phyloP scores from a whole-genome alignment of 2,797 vertebrate species.

The Liasis olivaceus region DNA sequence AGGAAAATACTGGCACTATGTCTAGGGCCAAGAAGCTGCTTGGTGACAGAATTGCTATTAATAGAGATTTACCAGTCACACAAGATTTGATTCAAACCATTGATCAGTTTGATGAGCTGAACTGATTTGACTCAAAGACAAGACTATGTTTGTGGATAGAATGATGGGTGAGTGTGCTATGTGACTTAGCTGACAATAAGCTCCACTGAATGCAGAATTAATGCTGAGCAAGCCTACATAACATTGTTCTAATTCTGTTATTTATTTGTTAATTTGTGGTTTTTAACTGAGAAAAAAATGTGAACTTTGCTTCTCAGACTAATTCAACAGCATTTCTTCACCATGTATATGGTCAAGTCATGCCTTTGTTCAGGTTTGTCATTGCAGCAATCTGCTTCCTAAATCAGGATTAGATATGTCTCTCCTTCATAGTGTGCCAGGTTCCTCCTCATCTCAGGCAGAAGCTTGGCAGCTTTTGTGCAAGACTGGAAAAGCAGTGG shows the following conservation, averaged over 20 bases:
- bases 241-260: neutral
- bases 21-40: too few species aligned
- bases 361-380: neutral
- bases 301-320: neutral
- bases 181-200: neutral
- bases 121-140: neutral
- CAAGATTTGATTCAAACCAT: too few species aligned
- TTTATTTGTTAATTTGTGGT: neutral
- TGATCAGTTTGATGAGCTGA: too few species aligned
- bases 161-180: neutral
- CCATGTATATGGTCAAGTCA: neutral
- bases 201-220: neutral
- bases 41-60: too few species aligned
- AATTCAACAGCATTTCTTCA: neutral
- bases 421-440: constrained; percentile 22
- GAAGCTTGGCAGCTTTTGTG: constrained; percentile 19
- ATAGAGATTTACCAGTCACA: too few species aligned
- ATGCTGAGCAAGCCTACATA: neutral
- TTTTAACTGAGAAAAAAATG: neutral
- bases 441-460: constrained; percentile 25
- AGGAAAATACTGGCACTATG: too few species aligned
- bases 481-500: constrained; percentile 15
- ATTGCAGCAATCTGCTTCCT: neutral
- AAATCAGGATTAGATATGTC: constrained; percentile 28
- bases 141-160: neutral